Evolutionary conservation across 2,888 invertebrate genomes (phyloP).

Genomic region (Crematogaster levior): DNA sequence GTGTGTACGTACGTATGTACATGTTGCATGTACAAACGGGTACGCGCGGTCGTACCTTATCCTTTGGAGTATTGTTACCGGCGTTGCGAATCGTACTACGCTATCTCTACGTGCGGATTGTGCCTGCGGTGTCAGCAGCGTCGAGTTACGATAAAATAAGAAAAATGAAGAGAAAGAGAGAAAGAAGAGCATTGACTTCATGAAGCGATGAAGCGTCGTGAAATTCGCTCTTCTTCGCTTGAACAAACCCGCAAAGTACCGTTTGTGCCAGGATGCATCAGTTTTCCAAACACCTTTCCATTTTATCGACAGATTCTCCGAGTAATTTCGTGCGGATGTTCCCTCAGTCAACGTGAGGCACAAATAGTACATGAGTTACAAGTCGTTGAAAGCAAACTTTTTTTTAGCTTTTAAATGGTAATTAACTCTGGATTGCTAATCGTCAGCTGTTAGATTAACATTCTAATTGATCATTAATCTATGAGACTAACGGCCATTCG

Average conservation of each 20-base stretch:
- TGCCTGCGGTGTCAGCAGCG: slow-evolving; percentile 67
- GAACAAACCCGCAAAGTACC: slow-evolving; percentile 10
- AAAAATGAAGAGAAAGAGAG: neutral
- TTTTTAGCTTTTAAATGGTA: neutral
- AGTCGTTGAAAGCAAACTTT: neutral
- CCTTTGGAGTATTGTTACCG: slow-evolving; percentile 74
- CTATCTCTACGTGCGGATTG: slow-evolving; percentile 73
- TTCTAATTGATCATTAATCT: slow-evolving; percentile 1
- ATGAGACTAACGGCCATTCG: neutral
- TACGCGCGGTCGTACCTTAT: slow-evolving; percentile 59
- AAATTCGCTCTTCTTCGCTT: neutral
- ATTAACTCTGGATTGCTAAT: neutral
- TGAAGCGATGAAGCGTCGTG: slow-evolving; percentile 12
- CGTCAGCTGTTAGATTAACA: neutral
- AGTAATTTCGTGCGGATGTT: neutral
- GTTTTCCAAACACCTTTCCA: neutral
- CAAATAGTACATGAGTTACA: neutral
- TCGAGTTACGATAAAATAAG: slow-evolving; percentile 39
- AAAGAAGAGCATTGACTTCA: neutral
- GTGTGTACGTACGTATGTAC: slow-evolving; percentile 9
- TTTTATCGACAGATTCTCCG: slow-evolving; percentile 7
- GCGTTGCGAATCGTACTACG: slow-evolving; percentile 74
- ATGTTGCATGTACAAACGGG: slow-evolving; percentile 11
- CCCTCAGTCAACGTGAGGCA: neutral
- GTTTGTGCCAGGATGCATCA: neutral